Evolutionary conservation across 2,888 invertebrate genomes (phyloP).

Genomic region (Aelia acuminata): DNA sequence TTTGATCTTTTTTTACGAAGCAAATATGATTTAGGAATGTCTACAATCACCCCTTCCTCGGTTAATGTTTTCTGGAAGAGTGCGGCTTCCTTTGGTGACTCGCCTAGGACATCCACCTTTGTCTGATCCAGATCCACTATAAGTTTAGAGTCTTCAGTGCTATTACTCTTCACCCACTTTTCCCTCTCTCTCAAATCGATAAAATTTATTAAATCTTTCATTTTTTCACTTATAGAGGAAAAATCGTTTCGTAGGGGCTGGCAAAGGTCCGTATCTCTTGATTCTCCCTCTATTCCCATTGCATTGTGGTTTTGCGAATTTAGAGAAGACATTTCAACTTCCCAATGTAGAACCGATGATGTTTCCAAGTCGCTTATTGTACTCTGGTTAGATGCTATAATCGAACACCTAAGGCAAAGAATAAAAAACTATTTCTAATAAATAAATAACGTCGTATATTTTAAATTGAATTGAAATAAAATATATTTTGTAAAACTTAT

Average conservation of each 20-base stretch:
- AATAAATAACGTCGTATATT: not conserved
- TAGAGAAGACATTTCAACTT: not conserved
- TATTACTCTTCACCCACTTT: not conserved
- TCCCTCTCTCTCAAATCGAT: not conserved
- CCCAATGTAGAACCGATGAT: not conserved
- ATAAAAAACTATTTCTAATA: not conserved
- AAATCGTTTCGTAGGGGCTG: not conserved
- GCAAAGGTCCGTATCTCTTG: not conserved
- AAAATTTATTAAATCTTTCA: not conserved
- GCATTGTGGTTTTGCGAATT: not conserved
- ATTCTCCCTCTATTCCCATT: not conserved
- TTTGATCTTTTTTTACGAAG: not conserved
- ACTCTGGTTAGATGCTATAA: not conserved
- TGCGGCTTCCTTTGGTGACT: not conserved
- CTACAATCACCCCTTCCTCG: not conserved
- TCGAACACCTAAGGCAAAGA: not conserved
- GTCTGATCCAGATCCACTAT: not conserved
- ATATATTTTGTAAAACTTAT: too few relatives aligned
- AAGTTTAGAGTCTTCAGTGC: not conserved
- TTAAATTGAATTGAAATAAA: too few relatives aligned
- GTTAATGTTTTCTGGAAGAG: not conserved
- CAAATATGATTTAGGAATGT: not conserved
- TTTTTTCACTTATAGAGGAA: not conserved
- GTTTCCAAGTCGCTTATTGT: not conserved
- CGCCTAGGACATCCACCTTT: not conserved